Percentiles rank a stretch among this genome's conserved stretches.
Evolutionary conservation across 37 sponge, comb jelly and placozoan species (phyloP).

Genomic region (Ianthella basta): DNA sequence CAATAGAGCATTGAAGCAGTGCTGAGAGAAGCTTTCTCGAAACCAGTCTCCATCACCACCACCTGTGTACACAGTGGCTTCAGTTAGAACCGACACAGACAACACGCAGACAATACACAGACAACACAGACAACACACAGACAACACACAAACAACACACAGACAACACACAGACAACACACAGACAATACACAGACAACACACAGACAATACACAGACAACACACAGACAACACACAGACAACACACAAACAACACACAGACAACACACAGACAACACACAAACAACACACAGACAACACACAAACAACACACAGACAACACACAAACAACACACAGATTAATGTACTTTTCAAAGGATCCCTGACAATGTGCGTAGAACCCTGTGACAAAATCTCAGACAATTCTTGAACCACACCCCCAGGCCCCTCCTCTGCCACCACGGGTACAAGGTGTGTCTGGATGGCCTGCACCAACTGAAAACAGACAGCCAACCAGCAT

Average conservation of each 20-base stretch:
- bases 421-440: conserved; percentile 1
- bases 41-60: conserved; percentile 44
- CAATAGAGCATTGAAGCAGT: conserved; percentile 90
- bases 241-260: too few relatives aligned
- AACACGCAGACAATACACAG: too few relatives aligned
- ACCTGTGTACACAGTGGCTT: conserved; percentile 47
- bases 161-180: too few relatives aligned
- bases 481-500: background rate
- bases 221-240: too few relatives aligned
- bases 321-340: conserved; percentile 44
- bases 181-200: too few relatives aligned
- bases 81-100: conserved; percentile 56
- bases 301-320: too few relatives aligned
- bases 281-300: too few relatives aligned
- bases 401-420: background rate
- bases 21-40: conserved; percentile 85
- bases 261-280: too few relatives aligned
- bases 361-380: background rate
- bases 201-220: too few relatives aligned
- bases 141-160: too few relatives aligned
- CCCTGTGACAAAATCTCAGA: background rate
- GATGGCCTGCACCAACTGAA: conserved; percentile 13
- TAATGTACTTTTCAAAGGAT: conserved; percentile 15
- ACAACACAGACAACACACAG: too few relatives aligned
- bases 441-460: background rate